phyloP scores from a whole-genome alignment of 2,797 vertebrate species.

The Pipistrellus nathusii region DNA sequence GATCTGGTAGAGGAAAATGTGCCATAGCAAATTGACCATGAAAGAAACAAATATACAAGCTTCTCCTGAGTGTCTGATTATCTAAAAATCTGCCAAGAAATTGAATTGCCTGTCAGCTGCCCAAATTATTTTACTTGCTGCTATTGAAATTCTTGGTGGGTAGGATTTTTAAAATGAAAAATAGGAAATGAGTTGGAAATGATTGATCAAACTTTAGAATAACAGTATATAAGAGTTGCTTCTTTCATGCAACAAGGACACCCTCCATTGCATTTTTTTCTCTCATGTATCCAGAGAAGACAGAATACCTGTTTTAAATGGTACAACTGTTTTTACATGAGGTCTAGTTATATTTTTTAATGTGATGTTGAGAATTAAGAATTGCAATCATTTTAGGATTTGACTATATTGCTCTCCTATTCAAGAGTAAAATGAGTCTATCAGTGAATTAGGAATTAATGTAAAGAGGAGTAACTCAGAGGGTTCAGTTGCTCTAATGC shows the following conservation, averaged over 20 bases:
- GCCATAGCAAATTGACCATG: slow-evolving; percentile 80
- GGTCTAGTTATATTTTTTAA: slow-evolving; percentile 7
- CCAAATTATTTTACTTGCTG: slow-evolving; percentile 79
- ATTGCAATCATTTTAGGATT: not conserved
- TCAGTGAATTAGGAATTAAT: not conserved
- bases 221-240: not conserved
- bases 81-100: slow-evolving; percentile 81
- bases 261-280: slow-evolving; percentile 4
- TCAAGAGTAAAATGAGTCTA: slow-evolving; percentile 29
- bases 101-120: slow-evolving; percentile 78
- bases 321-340: slow-evolving; percentile 29
- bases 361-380: slow-evolving; percentile 18
- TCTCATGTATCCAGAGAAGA: slow-evolving; percentile 36
- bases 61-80: slow-evolving; percentile 81
- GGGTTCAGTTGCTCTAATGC: not conserved
- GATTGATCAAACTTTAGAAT: slow-evolving; percentile 79
- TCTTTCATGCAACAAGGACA: slow-evolving; percentile 51
- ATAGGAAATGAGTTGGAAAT: slow-evolving; percentile 82
- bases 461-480: not conserved
- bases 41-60: slow-evolving; percentile 81
- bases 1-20: slow-evolving; percentile 70
- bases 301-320: slow-evolving; percentile 13
- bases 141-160: slow-evolving; percentile 76
- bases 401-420: not conserved
- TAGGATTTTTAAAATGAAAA: slow-evolving; percentile 74